Percentiles rank a stretch among this genome's conserved stretches.
Evolutionary conservation across 2,113 vertebrate genomes (phyloP).

Genomic region (Ceratotherium simum): DNA sequence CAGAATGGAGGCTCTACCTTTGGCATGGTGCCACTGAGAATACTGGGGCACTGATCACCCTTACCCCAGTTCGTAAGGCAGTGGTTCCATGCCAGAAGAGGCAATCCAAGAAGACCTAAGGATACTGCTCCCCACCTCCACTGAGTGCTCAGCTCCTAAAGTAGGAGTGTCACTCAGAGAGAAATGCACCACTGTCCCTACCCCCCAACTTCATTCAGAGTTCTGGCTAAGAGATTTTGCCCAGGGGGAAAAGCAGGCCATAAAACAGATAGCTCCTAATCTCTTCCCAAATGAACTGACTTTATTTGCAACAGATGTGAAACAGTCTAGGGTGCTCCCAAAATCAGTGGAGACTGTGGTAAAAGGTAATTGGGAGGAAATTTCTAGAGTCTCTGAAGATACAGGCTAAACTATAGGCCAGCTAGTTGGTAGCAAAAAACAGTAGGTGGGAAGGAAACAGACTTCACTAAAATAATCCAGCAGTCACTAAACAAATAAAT

Average conservation of each 20-base stretch:
- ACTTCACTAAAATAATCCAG: background rate
- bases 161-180: background rate
- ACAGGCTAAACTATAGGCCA: background rate
- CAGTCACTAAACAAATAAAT: background rate
- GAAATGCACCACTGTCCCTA: background rate
- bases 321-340: background rate
- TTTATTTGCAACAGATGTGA: background rate
- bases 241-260: background rate
- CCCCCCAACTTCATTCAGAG: background rate
- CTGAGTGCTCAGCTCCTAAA: background rate
- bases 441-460: background rate
- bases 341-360: background rate
- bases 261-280: background rate
- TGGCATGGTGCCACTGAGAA: background rate
- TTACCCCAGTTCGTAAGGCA: background rate
- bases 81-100: background rate
- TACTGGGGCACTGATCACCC: background rate
- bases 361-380: background rate
- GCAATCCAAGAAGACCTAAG: background rate
- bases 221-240: background rate
- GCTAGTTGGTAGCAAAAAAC: background rate
- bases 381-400: background rate
- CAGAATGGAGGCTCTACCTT: background rate
- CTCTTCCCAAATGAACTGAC: background rate
- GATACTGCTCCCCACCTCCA: background rate